Conservation (phyloP, 2,113 vertebrate genomes). For the Terrapene triunguis region DNA sequence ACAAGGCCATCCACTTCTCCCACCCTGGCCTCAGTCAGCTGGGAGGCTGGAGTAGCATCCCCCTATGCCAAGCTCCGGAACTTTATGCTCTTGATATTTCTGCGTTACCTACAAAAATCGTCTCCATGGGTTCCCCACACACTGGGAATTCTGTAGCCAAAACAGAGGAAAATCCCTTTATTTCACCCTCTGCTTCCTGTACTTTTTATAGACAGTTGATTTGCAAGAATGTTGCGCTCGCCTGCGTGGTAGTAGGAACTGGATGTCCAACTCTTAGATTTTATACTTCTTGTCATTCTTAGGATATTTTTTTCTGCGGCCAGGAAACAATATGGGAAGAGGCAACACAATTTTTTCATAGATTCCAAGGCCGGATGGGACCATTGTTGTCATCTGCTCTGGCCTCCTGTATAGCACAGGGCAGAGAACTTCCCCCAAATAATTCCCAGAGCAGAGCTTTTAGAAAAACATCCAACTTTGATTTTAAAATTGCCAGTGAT, state of each 20-base stretch:
- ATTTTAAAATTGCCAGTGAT: too few relatives aligned
- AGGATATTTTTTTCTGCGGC: too few relatives aligned
- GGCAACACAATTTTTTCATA: neutral
- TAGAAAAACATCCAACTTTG: too few relatives aligned
- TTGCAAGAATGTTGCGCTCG: neutral
- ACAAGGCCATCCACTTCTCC: neutral
- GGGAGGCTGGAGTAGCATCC: neutral
- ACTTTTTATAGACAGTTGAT: neutral
- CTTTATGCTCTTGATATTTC: neutral
- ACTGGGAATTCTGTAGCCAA: neutral
- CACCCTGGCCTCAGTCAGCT: neutral
- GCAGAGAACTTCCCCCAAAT: too few relatives aligned
- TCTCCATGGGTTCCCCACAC: rapidly evolving
- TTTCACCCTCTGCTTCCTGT: neutral
- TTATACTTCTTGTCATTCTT: neutral
- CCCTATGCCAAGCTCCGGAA: neutral
- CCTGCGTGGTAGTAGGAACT: neutral
- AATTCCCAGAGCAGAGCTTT: too few relatives aligned
- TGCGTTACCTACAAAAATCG: neutral
- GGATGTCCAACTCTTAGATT: neutral
- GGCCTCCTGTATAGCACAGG: neutral
- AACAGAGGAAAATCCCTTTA: neutral
- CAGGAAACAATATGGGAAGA: neutral
- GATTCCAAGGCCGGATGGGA: neutral
- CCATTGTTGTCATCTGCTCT: neutral